Evolutionary conservation across 2,888 invertebrate species (phyloP).

Genomic region (Cantharis nigra): DNA sequence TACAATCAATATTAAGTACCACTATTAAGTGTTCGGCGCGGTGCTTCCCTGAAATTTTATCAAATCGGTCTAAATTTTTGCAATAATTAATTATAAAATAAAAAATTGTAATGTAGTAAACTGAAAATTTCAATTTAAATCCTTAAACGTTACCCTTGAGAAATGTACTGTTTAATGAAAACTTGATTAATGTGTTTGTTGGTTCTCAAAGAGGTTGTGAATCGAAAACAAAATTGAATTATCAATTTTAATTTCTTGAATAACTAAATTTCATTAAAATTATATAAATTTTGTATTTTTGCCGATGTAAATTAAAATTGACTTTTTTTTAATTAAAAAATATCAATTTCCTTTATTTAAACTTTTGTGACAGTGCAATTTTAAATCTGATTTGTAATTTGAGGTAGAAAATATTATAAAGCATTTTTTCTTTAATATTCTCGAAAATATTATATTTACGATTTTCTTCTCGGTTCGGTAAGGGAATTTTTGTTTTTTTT

Average conservation of each 20-base stretch:
- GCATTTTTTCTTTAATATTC: not conserved
- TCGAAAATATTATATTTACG: not conserved
- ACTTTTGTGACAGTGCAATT: not conserved
- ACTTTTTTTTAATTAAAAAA: not conserved
- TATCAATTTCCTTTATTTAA: not conserved
- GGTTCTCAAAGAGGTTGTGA: slow-evolving; percentile 1
- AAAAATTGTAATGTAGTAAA: not conserved
- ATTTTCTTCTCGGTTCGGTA: not conserved
- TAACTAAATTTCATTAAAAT: slow-evolving; percentile 2
- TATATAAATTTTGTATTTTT: not conserved
- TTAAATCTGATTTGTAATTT: not conserved
- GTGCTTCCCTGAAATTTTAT: not conserved
- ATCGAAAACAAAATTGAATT: slow-evolving; percentile 2
- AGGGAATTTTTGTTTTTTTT: not conserved
- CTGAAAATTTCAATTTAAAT: not conserved
- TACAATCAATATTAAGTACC: slow-evolving; percentile 30
- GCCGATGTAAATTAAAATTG: not conserved
- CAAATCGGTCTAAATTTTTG: not conserved
- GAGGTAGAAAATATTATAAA: not conserved
- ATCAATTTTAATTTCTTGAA: slow-evolving; percentile 5
- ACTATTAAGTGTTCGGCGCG: not conserved
- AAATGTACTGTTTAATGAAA: not conserved
- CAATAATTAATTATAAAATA: not conserved
- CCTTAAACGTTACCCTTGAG: not conserved
- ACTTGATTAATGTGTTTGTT: slow-evolving; percentile 4